A percentile compares a stretch with the other conserved stretches of the same genome.
Evolutionary conservation across 2,113 vertebrate genomes (phyloP).

Genomic region (Coreoperca whiteheadi): DNA sequence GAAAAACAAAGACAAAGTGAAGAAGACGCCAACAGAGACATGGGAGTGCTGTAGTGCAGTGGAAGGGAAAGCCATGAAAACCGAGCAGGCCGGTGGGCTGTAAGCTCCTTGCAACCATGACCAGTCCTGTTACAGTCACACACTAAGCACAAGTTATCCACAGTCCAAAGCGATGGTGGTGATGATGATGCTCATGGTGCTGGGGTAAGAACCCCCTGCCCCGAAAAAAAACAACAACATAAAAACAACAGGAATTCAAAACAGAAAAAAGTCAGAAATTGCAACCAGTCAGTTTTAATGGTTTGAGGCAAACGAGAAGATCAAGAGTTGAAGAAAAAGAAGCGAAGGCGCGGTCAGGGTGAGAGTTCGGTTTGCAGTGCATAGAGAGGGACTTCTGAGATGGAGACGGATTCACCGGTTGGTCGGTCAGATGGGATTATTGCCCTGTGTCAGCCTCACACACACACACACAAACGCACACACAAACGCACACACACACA

Average conservation of each 20-base stretch:
- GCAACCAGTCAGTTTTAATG: conserved; percentile 62
- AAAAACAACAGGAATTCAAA: conserved; percentile 64
- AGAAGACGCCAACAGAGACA: conserved; percentile 25
- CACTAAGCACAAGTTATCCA: conserved; percentile 38
- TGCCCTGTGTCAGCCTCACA: conserved; percentile 72
- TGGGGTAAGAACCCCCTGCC: not conserved
- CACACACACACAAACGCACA: conserved; percentile 45
- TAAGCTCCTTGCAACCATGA: conserved; percentile 26
- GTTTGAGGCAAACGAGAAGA: conserved; percentile 72
- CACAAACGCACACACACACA: conserved; percentile 43
- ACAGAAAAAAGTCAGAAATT: conserved; percentile 53
- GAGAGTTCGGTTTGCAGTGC: conserved; percentile 78
- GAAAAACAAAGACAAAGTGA: conserved; percentile 31
- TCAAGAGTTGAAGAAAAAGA: conserved; percentile 52
- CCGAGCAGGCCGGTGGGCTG: conserved; percentile 44
- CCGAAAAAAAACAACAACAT: conserved; percentile 38
- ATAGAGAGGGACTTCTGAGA: conserved; percentile 81
- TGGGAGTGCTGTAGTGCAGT: conserved; percentile 57
- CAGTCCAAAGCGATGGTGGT: conserved; percentile 38
- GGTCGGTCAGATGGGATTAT: conserved; percentile 67
- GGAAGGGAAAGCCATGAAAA: conserved; percentile 3
- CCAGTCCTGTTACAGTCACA: conserved; percentile 35
- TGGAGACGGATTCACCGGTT: conserved; percentile 41
- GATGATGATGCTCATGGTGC: conserved; percentile 6
- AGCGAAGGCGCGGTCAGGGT: conserved; percentile 76